Percentiles rank a stretch among this genome's conserved stretches.
phyloP scores from a whole-genome alignment of 2,113 vertebrate species.

The Thunnus thynnus region DNA sequence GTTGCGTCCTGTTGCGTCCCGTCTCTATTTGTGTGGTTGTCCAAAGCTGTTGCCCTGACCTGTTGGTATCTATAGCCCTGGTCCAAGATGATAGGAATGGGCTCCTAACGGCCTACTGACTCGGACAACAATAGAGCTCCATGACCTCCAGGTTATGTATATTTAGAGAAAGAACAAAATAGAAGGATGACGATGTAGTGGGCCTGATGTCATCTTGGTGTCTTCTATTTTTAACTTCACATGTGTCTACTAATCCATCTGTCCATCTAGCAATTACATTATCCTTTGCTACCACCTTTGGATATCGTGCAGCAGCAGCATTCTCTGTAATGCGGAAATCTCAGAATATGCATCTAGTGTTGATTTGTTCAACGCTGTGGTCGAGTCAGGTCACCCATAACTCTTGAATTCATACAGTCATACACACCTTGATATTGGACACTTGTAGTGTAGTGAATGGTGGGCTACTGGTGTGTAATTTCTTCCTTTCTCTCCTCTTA shows the following conservation, averaged over 20 bases:
- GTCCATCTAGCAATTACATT: slow-evolving; percentile 11
- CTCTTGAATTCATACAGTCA: no score
- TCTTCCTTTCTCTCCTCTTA: background rate
- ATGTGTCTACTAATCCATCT: slow-evolving; percentile 41
- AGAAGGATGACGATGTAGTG: slow-evolving; percentile 37
- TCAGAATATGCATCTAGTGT: background rate
- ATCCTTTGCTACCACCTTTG: background rate
- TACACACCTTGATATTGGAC: no score
- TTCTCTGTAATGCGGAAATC: background rate
- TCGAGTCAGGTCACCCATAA: background rate
- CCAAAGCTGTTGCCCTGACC: slow-evolving; percentile 69
- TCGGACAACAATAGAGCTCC: slow-evolving; percentile 74
- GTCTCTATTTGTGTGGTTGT: slow-evolving; percentile 69
- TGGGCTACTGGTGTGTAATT: slow-evolving; percentile 1
- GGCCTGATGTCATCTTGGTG: slow-evolving; percentile 37
- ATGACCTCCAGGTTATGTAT: slow-evolving; percentile 76
- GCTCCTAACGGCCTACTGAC: slow-evolving; percentile 54
- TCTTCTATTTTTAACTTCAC: slow-evolving; percentile 39
- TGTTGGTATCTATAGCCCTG: slow-evolving; percentile 78
- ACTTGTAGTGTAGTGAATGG: no score
- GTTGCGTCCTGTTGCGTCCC: slow-evolving; percentile 27
- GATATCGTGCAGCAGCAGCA: background rate
- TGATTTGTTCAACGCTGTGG: background rate
- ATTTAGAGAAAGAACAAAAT: slow-evolving; percentile 51
- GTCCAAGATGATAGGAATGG: slow-evolving; percentile 69